phyloP scores from a whole-genome alignment of 2,797 vertebrate genomes.

The Adelosebastes latens region DNA sequence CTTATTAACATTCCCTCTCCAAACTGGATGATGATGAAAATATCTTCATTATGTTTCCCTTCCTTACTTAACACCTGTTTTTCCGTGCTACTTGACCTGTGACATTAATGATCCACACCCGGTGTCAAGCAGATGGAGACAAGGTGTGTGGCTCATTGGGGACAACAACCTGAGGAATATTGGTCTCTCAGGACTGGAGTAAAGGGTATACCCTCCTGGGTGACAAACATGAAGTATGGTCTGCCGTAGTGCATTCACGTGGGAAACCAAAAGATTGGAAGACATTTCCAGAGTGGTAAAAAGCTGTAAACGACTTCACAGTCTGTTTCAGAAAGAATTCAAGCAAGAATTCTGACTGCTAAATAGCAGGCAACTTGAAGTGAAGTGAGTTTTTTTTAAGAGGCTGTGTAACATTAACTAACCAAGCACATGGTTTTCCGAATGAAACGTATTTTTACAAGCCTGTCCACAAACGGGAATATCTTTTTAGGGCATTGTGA shows the following conservation, averaged over 20 bases:
- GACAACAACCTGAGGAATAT: background rate
- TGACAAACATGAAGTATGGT: background rate
- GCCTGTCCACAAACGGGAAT: background rate
- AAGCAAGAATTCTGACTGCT: background rate
- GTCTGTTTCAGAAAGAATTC: background rate
- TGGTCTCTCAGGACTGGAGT: background rate
- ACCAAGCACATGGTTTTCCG: background rate
- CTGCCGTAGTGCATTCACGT: background rate
- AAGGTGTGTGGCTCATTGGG: background rate
- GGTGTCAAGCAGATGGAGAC: background rate
- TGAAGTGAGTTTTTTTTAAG: background rate
- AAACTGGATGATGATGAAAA: slow-evolving; percentile 15
- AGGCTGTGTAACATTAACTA: background rate
- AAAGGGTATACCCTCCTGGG: background rate
- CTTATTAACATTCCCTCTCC: slow-evolving; percentile 46
- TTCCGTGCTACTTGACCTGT: background rate
- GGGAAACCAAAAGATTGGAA: background rate
- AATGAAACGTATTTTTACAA: background rate
- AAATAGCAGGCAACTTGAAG: background rate
- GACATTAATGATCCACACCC: slow-evolving; percentile 16
- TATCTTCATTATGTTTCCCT: background rate
- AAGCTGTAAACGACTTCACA: background rate
- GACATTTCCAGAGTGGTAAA: background rate
- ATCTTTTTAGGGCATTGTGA: background rate
- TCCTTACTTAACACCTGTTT: background rate